Evolutionary conservation across 2,797 vertebrate genomes (phyloP), one percentile per base, ranked within the genome.

Genomic region (Hydrolagus colliei): DNA sequence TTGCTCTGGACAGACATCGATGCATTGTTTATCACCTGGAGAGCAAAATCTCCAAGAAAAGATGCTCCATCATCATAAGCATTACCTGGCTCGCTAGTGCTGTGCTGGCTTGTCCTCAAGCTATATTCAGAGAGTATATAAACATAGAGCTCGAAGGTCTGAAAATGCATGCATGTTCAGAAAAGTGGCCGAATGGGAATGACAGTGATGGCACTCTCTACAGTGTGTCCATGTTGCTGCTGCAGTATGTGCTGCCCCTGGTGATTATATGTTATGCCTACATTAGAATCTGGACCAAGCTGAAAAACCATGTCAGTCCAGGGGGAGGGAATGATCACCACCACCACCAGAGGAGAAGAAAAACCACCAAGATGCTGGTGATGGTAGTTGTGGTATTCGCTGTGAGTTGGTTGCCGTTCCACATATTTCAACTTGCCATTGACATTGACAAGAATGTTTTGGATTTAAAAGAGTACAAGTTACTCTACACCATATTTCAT

Each of bases 341-440:
- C 74, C 63, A 86, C 86, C 95, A 96, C 59, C 94, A 93, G 67
- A 93, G 96, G 14, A 91, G 95, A 62, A 95, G 85, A 86, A 99
- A 97, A 90, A 98, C 96, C 78, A 98, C 96, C 4, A 97, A 98
- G 90, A 99, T 99, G 97, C 90, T 99, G 88, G 92, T 97, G 86
- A 96, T 94, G 0, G 95, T 99, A 87, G 97, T 99, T 59, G 96
- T 95, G 88, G 96, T 98, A 74, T 99, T 99, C 0, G 97, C 96
- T 0, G 92, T 98, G 88, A 95, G 96, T 90, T 99, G 97, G 97
- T 84, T 99, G 91, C 97, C 97, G 0, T 95, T 99, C 73, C 95
- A 99, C 0, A 95, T 95, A 0, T 98, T 99, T 90, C 97, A 99
- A 87, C 89, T 99, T 12, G 96, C 97, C 0, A 94, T 95, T 2